A percentile compares a stretch with the other conserved stretches of the same genome.
phyloP scores from a whole-genome alignment of 2,888 invertebrate species.

The Smittia sp. region DNA sequence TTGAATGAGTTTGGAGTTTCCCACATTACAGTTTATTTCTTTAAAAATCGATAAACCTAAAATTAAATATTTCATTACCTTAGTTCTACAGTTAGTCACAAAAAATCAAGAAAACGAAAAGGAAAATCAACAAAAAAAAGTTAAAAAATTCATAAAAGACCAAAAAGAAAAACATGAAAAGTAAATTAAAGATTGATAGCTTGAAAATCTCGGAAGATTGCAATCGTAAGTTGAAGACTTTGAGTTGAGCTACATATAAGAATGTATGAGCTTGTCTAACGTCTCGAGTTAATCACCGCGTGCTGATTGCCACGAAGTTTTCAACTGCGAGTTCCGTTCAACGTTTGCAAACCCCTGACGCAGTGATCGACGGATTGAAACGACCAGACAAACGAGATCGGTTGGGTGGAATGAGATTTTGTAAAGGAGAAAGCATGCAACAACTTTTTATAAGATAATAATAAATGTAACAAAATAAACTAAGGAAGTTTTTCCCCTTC shows the following conservation, averaged over 20 bases:
- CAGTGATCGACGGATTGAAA: too few species aligned
- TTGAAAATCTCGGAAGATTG: background rate
- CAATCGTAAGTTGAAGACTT: background rate
- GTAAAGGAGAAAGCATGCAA: too few species aligned
- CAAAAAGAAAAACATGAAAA: conserved; percentile 17
- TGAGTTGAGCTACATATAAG: background rate
- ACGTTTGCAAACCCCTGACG: too few species aligned
- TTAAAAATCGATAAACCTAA: conserved; percentile 37
- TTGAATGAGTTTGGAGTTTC: conserved; percentile 1
- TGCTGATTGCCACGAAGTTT: too few species aligned
- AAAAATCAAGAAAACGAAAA: conserved; percentile 30
- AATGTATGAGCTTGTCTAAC: too few species aligned
- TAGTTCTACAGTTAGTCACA: conserved; percentile 42
- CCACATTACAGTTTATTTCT: conserved; percentile 1
- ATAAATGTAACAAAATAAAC: too few species aligned
- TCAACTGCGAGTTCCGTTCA: too few species aligned
- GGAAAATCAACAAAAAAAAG: conserved; percentile 36
- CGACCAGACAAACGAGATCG: too few species aligned
- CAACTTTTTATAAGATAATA: too few species aligned
- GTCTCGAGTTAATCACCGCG: too few species aligned
- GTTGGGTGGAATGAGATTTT: too few species aligned
- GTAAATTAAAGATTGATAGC: background rate
- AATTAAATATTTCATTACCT: conserved; percentile 43
- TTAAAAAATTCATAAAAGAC: conserved; percentile 21
- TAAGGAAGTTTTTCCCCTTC: too few species aligned